Conservation (phyloP, 2,797 vertebrate species). For the Scleropages formosus region DNA sequence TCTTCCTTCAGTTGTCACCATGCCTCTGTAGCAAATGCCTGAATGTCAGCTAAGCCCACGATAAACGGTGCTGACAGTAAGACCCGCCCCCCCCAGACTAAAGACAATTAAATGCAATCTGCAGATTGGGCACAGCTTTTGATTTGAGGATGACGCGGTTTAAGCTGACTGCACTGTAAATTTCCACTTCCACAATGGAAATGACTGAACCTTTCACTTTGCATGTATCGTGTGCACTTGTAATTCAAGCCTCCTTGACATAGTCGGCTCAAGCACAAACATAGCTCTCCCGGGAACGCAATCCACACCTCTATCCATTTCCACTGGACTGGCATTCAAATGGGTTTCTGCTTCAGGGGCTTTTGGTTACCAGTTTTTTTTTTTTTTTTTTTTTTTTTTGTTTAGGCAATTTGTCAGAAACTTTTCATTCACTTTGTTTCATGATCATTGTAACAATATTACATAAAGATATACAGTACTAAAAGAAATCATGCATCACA, state of each 20-base stretch:
- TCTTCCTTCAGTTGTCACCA: constrained; percentile 47
- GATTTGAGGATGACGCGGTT: constrained; percentile 35
- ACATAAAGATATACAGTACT: not conserved
- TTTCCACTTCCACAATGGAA: constrained; percentile 48
- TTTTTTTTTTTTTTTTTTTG: too few relatives aligned
- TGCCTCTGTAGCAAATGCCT: constrained; percentile 39
- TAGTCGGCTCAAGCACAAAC: constrained; percentile 24
- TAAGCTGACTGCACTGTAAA: constrained; percentile 44
- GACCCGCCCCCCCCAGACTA: constrained; percentile 38
- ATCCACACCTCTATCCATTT: constrained; percentile 37
- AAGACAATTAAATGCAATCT: constrained; percentile 56
- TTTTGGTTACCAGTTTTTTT: not conserved
- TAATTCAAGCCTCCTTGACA: constrained; percentile 37
- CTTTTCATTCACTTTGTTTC: not conserved
- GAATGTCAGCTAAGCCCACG: constrained; percentile 41
- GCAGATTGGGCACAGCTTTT: constrained; percentile 49
- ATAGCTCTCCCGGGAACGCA: constrained; percentile 18
- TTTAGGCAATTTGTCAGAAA: not conserved
- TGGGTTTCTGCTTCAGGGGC: not conserved
- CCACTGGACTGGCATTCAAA: constrained; percentile 17
- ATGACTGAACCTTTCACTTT: constrained; percentile 28
- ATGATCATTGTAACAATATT: not conserved
- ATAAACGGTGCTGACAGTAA: constrained; percentile 44
- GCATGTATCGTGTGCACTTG: constrained; percentile 35
- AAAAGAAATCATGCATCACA: not conserved